Conservation (phyloP, 2,797 vertebrate genomes). For the Emydoidea blandingii region DNA sequence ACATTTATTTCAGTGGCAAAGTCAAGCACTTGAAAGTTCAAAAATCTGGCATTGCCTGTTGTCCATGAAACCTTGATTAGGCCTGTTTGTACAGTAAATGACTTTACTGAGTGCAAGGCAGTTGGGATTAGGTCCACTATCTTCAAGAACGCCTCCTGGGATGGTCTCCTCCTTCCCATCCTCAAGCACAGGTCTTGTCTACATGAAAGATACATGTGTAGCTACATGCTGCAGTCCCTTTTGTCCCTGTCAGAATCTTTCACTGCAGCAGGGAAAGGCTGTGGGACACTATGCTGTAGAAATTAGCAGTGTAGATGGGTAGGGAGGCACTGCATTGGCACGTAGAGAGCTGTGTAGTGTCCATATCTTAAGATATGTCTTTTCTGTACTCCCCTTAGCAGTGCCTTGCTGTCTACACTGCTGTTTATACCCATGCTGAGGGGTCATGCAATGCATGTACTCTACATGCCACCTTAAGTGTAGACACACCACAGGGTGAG, state of each 20-base stretch:
- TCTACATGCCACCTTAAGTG: background rate
- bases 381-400: background rate
- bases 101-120: background rate
- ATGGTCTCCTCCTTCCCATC: background rate
- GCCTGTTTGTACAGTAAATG: background rate
- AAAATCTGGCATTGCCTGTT: background rate
- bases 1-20: background rate
- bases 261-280: background rate
- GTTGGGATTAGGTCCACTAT: background rate
- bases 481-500: background rate
- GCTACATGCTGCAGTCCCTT: no score
- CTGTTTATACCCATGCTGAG: background rate
- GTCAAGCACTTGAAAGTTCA: background rate
- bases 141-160: no score
- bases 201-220: no score
- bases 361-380: background rate
- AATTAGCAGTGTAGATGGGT: background rate
- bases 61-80: background rate
- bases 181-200: background rate
- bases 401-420: background rate
- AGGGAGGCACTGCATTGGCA: background rate
- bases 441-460: background rate
- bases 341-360: background rate
- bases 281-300: background rate
- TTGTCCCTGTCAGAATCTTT: no score